phyloP scores from a whole-genome alignment of 30 jellyfish, hydroid and myxozoan genomes.

The Aurelia aurita complex sp. Pacific region DNA sequence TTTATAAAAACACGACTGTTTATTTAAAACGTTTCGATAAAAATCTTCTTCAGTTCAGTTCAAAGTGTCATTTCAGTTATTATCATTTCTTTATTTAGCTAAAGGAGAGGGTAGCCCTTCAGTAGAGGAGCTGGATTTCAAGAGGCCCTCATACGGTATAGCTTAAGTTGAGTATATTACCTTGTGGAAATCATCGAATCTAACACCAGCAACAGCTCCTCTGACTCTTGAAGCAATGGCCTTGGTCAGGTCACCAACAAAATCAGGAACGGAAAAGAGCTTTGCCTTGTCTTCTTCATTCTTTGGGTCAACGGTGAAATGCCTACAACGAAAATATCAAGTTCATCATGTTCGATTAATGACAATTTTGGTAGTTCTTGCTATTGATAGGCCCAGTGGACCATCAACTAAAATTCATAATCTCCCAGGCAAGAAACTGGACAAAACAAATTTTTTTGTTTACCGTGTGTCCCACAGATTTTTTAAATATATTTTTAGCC shows the following conservation, averaged over 20 bases:
- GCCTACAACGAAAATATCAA: constrained; percentile 52
- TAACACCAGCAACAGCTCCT: constrained; percentile 99
- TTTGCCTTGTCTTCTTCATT: constrained; percentile 80
- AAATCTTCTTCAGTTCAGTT: no score
- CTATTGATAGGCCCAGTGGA: no score
- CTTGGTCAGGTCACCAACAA: constrained; percentile 96
- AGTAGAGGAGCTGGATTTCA: no score
- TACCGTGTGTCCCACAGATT: no score
- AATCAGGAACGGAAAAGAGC: constrained; percentile 95
- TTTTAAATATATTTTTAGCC: no score
- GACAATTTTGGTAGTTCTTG: not conserved
- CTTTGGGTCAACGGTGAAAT: constrained; percentile 68
- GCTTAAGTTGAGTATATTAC: not conserved
- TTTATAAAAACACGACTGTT: no score
- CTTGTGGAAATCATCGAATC: constrained; percentile 96
- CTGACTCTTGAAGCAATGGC: constrained; percentile 98
- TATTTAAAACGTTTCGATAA: no score
- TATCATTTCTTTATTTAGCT: no score
- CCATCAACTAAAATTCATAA: no score
- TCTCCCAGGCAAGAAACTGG: no score
- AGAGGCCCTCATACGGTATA: not conserved
- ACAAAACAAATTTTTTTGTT: not conserved
- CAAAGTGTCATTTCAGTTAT: no score
- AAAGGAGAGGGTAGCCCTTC: no score
- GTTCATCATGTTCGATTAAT: not conserved